These are phyloP conservation scores for Diaphora mendica DNA, from an alignment of 2,888 invertebrate genomes.

Conservation along the genomic window DNA sequence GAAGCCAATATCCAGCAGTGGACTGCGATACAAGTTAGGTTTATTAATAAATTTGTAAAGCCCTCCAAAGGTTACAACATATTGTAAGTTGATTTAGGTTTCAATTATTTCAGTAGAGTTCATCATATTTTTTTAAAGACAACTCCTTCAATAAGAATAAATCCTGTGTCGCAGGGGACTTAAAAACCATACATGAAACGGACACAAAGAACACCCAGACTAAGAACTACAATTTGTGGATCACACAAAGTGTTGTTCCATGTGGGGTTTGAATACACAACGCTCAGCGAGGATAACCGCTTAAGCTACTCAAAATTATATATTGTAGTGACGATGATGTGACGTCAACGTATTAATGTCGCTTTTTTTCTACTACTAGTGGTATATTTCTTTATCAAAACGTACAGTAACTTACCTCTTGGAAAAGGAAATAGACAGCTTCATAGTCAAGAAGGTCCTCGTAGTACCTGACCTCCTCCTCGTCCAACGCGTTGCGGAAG, in stretches of 20 bases:
- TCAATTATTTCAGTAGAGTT: neutral
- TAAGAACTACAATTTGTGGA: too few relatives aligned
- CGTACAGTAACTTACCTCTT: conserved; percentile 88
- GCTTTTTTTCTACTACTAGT: too few relatives aligned
- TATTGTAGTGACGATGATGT: neutral
- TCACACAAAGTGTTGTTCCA: too few relatives aligned
- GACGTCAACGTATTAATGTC: too few relatives aligned
- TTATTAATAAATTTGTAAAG: neutral
- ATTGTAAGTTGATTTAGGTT: neutral
- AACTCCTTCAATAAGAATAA: too few relatives aligned
- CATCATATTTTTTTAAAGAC: neutral
- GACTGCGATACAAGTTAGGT: neutral
- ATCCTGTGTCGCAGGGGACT: too few relatives aligned
- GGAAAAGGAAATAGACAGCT: conserved; percentile 94
- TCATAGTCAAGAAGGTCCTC: conserved; percentile 96
- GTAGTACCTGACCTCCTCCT: conserved; percentile 92
- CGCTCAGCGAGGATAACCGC: too few relatives aligned
- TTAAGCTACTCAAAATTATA: too few relatives aligned
- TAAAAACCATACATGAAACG: too few relatives aligned
- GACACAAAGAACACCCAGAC: too few relatives aligned
- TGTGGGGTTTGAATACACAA: too few relatives aligned
- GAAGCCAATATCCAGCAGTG: too few relatives aligned
- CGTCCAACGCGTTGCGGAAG: conserved; percentile 94
- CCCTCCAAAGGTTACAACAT: neutral
- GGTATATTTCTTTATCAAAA: neutral